These are phyloP conservation scores for Lottia gigantea DNA, from an alignment of 2,888 invertebrate genomes.

Conservation along the genomic window DNA sequence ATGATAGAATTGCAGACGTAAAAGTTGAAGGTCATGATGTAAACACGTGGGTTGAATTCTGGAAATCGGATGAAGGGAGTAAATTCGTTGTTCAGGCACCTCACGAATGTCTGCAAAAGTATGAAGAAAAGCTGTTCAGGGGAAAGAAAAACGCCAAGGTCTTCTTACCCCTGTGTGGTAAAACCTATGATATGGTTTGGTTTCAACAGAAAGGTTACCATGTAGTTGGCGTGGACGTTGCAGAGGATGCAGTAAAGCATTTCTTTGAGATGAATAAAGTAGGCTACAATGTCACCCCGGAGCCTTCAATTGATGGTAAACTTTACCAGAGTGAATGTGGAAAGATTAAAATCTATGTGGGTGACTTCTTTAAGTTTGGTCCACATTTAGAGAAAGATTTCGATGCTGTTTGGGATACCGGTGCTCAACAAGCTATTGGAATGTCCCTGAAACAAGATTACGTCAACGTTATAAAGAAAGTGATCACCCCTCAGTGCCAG, in stretches of 20 bases:
- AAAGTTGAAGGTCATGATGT: too few species aligned
- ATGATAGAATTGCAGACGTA: too few species aligned
- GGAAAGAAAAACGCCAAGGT: background rate
- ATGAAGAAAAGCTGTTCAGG: background rate
- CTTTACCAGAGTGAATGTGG: background rate
- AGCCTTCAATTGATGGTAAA: background rate
- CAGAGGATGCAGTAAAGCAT: background rate
- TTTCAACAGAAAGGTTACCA: background rate
- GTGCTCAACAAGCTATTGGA: background rate
- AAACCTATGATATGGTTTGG: background rate
- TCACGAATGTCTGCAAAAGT: background rate
- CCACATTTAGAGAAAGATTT: background rate
- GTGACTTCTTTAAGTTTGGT: background rate
- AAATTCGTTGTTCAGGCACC: background rate
- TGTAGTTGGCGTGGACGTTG: background rate
- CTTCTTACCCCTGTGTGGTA: background rate
- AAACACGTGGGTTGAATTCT: background rate
- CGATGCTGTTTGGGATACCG: background rate
- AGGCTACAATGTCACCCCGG: background rate
- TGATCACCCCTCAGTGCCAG: background rate
- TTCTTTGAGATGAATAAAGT: slow-evolving; percentile 1
- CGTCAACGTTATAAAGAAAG: background rate
- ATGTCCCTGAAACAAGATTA: background rate
- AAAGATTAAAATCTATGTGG: background rate
- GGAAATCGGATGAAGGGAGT: background rate